A percentile compares a stretch with the other conserved stretches of the same genome.
Evolutionary conservation across 2,113 vertebrate species (phyloP).

Genomic region (Bothrops jararaca): DNA sequence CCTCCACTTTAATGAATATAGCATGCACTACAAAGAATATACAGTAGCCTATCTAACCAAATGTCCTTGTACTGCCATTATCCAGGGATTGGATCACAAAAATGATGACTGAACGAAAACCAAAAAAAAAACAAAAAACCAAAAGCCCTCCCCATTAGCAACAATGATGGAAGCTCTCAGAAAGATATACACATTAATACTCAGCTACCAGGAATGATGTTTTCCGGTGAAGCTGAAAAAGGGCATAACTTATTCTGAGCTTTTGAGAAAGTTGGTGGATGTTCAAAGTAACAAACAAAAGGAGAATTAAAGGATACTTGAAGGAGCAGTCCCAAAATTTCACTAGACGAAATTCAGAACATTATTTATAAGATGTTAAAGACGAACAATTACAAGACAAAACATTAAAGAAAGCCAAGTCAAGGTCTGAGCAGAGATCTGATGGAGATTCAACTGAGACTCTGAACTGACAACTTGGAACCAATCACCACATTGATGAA

Average conservation of each 20-base stretch:
- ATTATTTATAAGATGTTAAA: not conserved
- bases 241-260: not conserved
- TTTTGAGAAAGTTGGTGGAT: not conserved
- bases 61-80: constrained; percentile 57
- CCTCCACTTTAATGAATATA: constrained; percentile 60
- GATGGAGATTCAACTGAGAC: not conserved
- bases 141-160: constrained; percentile 44
- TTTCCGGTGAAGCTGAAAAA: not conserved
- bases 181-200: constrained; percentile 38
- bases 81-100: constrained; percentile 41
- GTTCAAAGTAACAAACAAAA: not conserved
- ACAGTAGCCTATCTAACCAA: constrained; percentile 36
- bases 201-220: not conserved
- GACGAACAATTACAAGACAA: not conserved
- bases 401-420: not conserved
- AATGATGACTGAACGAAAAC: constrained; percentile 51
- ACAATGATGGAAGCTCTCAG: constrained; percentile 43
- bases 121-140: not conserved
- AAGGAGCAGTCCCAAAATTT: not conserved
- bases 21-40: constrained; percentile 45
- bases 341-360: not conserved
- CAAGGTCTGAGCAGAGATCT: not conserved
- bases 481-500: not conserved
- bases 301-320: not conserved
- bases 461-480: not conserved